These are phyloP conservation scores for Rhynchomys soricoides DNA, from an alignment of 2,113 vertebrate genomes.

Conservation along the genomic window DNA sequence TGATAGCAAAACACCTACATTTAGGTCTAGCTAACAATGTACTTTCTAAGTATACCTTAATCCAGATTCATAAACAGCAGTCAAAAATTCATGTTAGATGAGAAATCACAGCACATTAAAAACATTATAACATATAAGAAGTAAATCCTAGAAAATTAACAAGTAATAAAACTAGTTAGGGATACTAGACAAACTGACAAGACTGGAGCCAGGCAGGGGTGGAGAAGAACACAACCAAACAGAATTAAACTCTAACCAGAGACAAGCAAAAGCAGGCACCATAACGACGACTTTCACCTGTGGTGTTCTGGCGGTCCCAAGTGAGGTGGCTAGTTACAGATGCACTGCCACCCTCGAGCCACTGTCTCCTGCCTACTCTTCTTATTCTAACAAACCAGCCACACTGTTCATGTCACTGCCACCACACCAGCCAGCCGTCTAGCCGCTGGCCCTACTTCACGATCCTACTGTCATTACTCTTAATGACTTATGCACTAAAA, in stretches of 20 bases:
- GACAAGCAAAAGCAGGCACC: background rate
- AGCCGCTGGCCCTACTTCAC: background rate
- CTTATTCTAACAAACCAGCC: background rate
- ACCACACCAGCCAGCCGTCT: background rate
- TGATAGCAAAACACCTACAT: slow-evolving; percentile 10
- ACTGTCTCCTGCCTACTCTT: background rate
- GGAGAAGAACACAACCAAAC: background rate
- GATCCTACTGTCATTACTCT: background rate
- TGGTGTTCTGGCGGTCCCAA: background rate
- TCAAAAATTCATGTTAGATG: background rate
- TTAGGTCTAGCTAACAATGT: slow-evolving; percentile 6
- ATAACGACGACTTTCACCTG: slow-evolving; percentile 14
- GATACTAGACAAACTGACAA: background rate
- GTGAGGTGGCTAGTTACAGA: background rate
- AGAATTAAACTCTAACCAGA: slow-evolving; percentile 30
- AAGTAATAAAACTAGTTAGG: background rate
- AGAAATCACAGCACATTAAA: background rate
- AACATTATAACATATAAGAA: slow-evolving; percentile 20
- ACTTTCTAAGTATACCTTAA: background rate
- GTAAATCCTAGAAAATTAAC: background rate
- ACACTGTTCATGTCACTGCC: background rate
- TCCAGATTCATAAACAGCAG: slow-evolving; percentile 28
- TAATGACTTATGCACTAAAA: background rate
- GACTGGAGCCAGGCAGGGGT: background rate
- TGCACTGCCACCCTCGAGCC: too few species aligned